Evolutionary conservation across 2,888 invertebrate genomes (phyloP), one percentile per base, ranked within the genome.

Genomic region (Lithophane leautieri): DNA sequence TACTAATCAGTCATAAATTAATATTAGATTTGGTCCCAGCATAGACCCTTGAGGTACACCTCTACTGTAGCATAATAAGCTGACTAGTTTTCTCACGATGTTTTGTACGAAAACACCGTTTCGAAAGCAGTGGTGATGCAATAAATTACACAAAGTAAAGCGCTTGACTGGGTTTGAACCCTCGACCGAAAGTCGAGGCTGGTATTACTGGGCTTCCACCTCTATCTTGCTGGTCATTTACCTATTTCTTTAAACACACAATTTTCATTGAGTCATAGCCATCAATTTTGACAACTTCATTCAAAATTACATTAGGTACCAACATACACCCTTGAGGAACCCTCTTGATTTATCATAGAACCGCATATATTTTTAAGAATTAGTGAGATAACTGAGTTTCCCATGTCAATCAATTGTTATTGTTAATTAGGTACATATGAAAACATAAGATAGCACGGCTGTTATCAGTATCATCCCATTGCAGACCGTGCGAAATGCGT

Each of bases 351-450:
- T 54, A 25, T 34, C 2, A 3, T 16, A 28, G 6, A 63, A 61
- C n/a, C n/a, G 9, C 1, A 3, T 52, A 22, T 8, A n/a, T 68
- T 25, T 56, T 44, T 9, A 14, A 7, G 8, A 63, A 63, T 68
- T 25, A 52, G 47, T 81, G 61, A 66, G 47, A n/a, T 34, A 72
- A 52, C 34, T 11, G 61, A 63, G 7, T 40, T 58, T 19, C 0
- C 61, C 34, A 47, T 71, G 34, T 19, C n/a, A 19, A 25, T 47
- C 44, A 52, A 61, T 52, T 22, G 42, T 42, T 28, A 60, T 22
- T 58, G 40, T 19, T 44, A 47, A 47, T 73, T 82, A 82, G 4
- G 14, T 58, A 52, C 85, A 82, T 60, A 85, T 47, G 34, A 82
- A 84, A 70, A 71, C 54, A 28, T 60, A 82, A n/a, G 42, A 72